phyloP scores from a whole-genome alignment of 2,797 vertebrate genomes.

The Vultur gryphus region DNA sequence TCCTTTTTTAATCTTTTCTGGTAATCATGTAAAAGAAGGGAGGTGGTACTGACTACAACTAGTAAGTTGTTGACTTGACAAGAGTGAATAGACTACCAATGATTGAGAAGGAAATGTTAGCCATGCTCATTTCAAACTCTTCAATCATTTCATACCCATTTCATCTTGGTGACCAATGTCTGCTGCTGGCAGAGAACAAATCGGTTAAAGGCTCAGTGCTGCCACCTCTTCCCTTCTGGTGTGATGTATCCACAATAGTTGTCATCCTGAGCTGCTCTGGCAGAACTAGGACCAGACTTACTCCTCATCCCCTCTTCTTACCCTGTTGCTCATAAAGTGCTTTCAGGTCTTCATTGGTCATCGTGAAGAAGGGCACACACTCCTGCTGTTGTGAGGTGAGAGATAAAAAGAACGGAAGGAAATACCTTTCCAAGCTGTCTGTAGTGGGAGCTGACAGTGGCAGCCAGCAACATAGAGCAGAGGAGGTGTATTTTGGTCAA shows the following conservation, averaged over 20 bases:
- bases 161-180: neutral
- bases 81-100: neutral
- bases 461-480: neutral
- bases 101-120: neutral
- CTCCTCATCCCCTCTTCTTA: neutral
- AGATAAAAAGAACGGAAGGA: neutral
- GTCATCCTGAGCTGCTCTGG: neutral
- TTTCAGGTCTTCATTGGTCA: neutral
- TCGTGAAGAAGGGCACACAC: neutral
- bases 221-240: neutral
- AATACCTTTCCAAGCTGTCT: neutral
- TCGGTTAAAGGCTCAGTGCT: neutral
- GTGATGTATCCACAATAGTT: neutral
- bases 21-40: neutral
- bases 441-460: neutral
- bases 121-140: neutral
- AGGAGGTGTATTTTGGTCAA: constrained; percentile 28
- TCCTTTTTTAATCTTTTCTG: neutral
- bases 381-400: neutral
- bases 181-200: neutral
- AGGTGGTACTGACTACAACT: neutral
- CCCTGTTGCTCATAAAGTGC: neutral
- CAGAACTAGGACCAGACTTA: neutral
- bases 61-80: neutral
- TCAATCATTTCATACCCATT: neutral